Percentiles rank a stretch among this genome's conserved stretches.
phyloP scores from a whole-genome alignment of 1,140 invertebrate species.

The Lepidostoma basale region DNA sequence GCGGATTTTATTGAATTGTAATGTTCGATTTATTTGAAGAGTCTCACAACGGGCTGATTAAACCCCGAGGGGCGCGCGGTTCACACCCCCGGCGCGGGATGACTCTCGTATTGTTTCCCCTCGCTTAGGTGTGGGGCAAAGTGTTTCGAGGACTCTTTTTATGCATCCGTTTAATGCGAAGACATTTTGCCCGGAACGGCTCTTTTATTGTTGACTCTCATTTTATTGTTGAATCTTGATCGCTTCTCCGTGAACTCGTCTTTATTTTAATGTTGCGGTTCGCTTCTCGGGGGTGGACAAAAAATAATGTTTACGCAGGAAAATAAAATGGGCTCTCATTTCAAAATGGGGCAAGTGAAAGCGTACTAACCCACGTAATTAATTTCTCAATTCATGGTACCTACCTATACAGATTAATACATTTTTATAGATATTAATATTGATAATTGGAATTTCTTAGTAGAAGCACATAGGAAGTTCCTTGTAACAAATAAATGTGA shows the following conservation, averaged over 20 bases:
- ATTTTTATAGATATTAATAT: no score
- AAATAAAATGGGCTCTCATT: slow-evolving; percentile 17
- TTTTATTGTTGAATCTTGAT: slow-evolving; percentile 36
- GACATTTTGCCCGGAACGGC: slow-evolving; percentile 34
- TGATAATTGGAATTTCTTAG: no score
- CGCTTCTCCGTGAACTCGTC: slow-evolving; percentile 24
- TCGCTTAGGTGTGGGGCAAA: slow-evolving; percentile 23
- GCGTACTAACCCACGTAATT: background rate
- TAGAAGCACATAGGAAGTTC: no score
- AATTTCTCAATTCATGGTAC: no score
- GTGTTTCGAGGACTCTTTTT: slow-evolving; percentile 26
- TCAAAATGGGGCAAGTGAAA: background rate
- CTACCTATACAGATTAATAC: no score
- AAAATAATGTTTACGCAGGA: slow-evolving; percentile 25
- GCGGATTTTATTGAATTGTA: no score
- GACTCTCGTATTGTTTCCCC: slow-evolving; percentile 30
- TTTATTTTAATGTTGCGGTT: slow-evolving; percentile 30
- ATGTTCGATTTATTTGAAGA: no score
- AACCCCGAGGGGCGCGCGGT: background rate
- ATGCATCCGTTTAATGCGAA: slow-evolving; percentile 37
- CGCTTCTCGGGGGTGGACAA: slow-evolving; percentile 21
- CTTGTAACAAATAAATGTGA: no score
- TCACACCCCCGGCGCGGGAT: slow-evolving; percentile 1
- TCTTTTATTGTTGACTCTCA: slow-evolving; percentile 35
- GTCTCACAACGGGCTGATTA: background rate